Evolutionary conservation across 2,888 invertebrate species (phyloP).

Genomic region (Drosophila cognata): DNA sequence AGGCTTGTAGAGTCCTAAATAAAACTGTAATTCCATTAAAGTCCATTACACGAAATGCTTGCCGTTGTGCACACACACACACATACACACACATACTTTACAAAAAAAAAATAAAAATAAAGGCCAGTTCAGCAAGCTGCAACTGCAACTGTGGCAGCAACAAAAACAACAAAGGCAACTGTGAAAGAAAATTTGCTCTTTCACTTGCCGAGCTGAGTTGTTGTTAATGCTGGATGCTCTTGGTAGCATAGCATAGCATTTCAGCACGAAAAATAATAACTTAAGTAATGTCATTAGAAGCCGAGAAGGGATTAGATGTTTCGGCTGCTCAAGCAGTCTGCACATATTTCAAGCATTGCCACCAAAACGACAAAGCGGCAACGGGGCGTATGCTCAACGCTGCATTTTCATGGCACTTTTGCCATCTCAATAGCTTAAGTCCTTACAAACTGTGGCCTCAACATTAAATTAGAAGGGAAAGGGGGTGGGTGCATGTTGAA

Average conservation of each 20-base stretch:
- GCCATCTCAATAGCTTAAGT: neutral
- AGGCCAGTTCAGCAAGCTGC: constrained; percentile 40
- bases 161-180: constrained; percentile 45
- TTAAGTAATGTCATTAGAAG: constrained; percentile 79
- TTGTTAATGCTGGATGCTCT: constrained; percentile 50
- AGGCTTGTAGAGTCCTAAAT: constrained; percentile 46
- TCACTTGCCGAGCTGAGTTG: constrained; percentile 45
- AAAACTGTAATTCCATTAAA: constrained; percentile 80
- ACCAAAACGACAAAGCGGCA: neutral
- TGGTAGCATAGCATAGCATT: constrained; percentile 63
- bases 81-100: constrained; percentile 14
- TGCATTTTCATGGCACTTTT: constrained; percentile 1
- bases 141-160: constrained; percentile 34
- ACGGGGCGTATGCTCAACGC: constrained; percentile 15
- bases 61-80: constrained; percentile 39
- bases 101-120: neutral
- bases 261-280: constrained; percentile 76
- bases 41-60: constrained; percentile 79
- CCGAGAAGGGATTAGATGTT: constrained; percentile 73
- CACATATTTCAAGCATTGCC: constrained; percentile 21
- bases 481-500: neutral
- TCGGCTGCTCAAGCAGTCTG: constrained; percentile 55
- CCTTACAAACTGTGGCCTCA: no score
- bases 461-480: neutral
- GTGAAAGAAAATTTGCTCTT: constrained; percentile 54